A percentile compares a stretch with the other conserved stretches of the same genome.
These are phyloP conservation scores for Penaeus monodon DNA, from an alignment of 2,888 invertebrate genomes.

Conservation along the genomic window DNA sequence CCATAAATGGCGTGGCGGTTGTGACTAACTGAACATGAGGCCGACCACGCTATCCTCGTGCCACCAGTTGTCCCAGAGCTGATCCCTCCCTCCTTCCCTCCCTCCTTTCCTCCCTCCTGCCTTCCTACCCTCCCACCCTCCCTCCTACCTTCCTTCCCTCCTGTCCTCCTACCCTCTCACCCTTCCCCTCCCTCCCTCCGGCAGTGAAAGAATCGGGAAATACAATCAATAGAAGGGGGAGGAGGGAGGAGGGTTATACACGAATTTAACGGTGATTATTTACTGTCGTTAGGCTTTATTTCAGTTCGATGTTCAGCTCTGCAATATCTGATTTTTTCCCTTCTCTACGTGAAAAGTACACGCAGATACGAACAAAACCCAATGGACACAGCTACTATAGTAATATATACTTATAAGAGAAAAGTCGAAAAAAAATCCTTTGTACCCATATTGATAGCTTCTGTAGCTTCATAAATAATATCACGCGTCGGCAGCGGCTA, in stretches of 20 bases:
- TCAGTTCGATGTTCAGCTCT: slow-evolving; percentile 1
- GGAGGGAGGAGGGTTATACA: slow-evolving; percentile 24
- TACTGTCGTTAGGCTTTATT: slow-evolving; percentile 22
- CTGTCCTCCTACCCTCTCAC: slow-evolving; percentile 5
- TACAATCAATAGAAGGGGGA: slow-evolving; percentile 48
- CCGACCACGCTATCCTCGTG: neutral
- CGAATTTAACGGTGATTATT: slow-evolving; percentile 44
- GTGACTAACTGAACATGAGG: too few species aligned
- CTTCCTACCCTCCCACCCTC: neutral
- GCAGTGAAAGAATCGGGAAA: slow-evolving; percentile 50
- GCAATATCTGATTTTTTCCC: too few species aligned
- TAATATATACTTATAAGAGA: too few species aligned
- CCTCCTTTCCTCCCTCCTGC: slow-evolving; percentile 1
- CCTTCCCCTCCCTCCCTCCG: neutral
- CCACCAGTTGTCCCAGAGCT: slow-evolving; percentile 30
- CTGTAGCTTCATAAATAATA: slow-evolving; percentile 40
- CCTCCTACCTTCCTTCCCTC: slow-evolving; percentile 3
- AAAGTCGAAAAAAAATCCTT: neutral
- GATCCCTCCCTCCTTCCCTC: slow-evolving; percentile 21
- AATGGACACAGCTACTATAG: too few species aligned
- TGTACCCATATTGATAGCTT: slow-evolving; percentile 34
- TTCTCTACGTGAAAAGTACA: too few species aligned
- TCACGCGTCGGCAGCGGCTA: slow-evolving; percentile 36
- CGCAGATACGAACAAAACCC: too few species aligned
- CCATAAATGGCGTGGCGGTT: too few species aligned